Conservation (phyloP, 1,140 invertebrate genomes). For the Pogonus chalceus region DNA sequence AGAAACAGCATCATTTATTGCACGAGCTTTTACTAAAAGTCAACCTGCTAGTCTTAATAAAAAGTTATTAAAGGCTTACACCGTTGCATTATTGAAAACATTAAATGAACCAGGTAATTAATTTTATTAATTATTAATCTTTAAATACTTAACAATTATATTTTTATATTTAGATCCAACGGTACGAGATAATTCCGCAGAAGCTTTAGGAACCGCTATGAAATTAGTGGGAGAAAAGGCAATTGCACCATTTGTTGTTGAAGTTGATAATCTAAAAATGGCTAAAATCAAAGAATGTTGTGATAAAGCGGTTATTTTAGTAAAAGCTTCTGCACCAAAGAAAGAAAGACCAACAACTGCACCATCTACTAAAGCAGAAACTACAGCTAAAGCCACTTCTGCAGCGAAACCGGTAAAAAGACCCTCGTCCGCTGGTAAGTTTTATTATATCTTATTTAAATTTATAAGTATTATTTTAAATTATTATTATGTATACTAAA, state of each 20-base stretch:
- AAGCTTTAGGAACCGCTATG: constrained; percentile 88
- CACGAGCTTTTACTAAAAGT: constrained; percentile 70
- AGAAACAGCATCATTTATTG: constrained; percentile 83
- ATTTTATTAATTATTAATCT: constrained; percentile 11
- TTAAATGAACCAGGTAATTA: constrained; percentile 77
- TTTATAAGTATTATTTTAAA: too few species aligned
- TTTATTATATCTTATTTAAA: too few species aligned
- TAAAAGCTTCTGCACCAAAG: constrained; percentile 52
- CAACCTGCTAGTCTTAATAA: constrained; percentile 78
- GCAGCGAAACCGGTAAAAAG: constrained; percentile 46
- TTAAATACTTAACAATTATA: constrained; percentile 1
- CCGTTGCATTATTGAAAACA: constrained; percentile 70
- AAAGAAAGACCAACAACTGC: constrained; percentile 49
- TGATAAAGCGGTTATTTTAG: constrained; percentile 80
- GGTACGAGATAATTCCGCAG: constrained; percentile 75
- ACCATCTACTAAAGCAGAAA: constrained; percentile 35
- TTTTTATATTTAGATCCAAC: constrained; percentile 52
- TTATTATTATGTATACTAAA: too few species aligned
- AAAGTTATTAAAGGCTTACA: constrained; percentile 81
- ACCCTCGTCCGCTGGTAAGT: constrained; percentile 36
- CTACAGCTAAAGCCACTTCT: constrained; percentile 38
- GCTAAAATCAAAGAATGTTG: constrained; percentile 90
- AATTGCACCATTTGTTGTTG: constrained; percentile 73
- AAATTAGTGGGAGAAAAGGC: constrained; percentile 90
- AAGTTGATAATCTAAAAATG: constrained; percentile 87